Evolutionary conservation across 2,888 invertebrate genomes (phyloP).

Genomic region (Biston stratarius): DNA sequence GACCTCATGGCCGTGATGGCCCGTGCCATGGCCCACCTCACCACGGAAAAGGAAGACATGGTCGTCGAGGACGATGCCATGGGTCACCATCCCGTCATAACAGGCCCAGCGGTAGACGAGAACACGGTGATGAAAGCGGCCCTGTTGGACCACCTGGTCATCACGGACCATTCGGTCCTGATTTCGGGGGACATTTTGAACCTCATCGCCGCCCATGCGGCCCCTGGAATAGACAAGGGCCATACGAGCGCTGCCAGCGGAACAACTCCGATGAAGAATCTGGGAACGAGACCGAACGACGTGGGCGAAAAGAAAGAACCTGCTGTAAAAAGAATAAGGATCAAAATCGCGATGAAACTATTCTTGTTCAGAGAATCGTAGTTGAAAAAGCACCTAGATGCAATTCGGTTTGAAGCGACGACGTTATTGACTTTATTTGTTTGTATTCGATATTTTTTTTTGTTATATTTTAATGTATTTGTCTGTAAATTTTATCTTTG

Average conservation of each 20-base stretch:
- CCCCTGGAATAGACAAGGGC: slow-evolving; percentile 20
- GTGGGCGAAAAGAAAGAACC: slow-evolving; percentile 27
- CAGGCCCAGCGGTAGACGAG: slow-evolving; percentile 11
- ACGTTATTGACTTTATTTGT: slow-evolving; percentile 1
- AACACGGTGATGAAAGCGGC: background rate
- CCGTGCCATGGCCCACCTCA: slow-evolving; percentile 5
- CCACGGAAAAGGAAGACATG: background rate
- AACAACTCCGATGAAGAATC: slow-evolving; percentile 31
- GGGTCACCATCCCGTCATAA: slow-evolving; percentile 2
- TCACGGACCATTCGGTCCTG: background rate
- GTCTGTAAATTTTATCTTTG: background rate
- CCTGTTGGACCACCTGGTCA: slow-evolving; percentile 9
- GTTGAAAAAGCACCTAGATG: slow-evolving; percentile 38
- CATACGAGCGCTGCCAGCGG: slow-evolving; percentile 12
- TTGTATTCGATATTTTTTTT: background rate
- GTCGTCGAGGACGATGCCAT: slow-evolving; percentile 2
- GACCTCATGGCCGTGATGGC: slow-evolving; percentile 5
- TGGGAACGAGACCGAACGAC: slow-evolving; percentile 33
- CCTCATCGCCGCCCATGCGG: slow-evolving; percentile 12
- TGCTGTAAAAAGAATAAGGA: slow-evolving; percentile 30
- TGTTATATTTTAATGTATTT: background rate
- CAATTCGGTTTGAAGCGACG: slow-evolving; percentile 33
- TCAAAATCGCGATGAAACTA: slow-evolving; percentile 35
- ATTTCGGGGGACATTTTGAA: background rate
- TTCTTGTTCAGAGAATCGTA: slow-evolving; percentile 37